Evolutionary conservation across 2,113 vertebrate species (phyloP).

Genomic region (Lipophrys pholis): DNA sequence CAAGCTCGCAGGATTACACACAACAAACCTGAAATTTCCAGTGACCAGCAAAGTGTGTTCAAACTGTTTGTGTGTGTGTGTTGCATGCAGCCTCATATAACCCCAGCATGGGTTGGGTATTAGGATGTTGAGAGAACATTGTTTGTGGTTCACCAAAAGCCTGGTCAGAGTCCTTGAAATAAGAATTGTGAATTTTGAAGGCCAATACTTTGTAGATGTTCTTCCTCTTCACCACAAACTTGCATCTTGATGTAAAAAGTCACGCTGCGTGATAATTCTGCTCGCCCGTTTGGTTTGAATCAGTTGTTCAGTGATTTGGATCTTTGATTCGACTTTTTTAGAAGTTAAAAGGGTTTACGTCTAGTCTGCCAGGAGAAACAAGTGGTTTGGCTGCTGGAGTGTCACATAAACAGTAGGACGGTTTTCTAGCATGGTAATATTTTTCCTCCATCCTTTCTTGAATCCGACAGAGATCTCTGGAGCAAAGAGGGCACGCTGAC

Average conservation of each 20-base stretch:
- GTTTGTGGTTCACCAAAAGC: slow-evolving; percentile 56
- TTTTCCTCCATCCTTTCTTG: not conserved
- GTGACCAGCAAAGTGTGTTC: slow-evolving; percentile 20
- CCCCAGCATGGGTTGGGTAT: slow-evolving; percentile 27
- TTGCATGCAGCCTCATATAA: slow-evolving; percentile 50
- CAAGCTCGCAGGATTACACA: not conserved
- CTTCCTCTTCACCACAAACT: slow-evolving; percentile 9
- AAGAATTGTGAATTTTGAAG: slow-evolving; percentile 28
- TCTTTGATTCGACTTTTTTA: slow-evolving; percentile 17
- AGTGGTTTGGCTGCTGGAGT: slow-evolving; percentile 12
- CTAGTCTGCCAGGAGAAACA: slow-evolving; percentile 24
- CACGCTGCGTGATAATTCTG: not conserved
- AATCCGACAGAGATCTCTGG: not conserved
- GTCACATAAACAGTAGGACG: not conserved
- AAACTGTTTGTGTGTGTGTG: not conserved
- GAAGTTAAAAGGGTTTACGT: not conserved
- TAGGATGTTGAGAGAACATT: slow-evolving; percentile 51
- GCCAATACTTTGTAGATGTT: slow-evolving; percentile 14
- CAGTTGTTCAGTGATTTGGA: not conserved
- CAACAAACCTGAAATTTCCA: slow-evolving; percentile 17
- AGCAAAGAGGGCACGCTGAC: slow-evolving; percentile 6
- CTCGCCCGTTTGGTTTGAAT: not conserved
- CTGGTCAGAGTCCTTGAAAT: slow-evolving; percentile 16
- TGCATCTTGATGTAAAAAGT: not conserved
- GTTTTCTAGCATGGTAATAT: not conserved